Conservation (phyloP, 2,888 invertebrate species). For the Biston betularia region DNA sequence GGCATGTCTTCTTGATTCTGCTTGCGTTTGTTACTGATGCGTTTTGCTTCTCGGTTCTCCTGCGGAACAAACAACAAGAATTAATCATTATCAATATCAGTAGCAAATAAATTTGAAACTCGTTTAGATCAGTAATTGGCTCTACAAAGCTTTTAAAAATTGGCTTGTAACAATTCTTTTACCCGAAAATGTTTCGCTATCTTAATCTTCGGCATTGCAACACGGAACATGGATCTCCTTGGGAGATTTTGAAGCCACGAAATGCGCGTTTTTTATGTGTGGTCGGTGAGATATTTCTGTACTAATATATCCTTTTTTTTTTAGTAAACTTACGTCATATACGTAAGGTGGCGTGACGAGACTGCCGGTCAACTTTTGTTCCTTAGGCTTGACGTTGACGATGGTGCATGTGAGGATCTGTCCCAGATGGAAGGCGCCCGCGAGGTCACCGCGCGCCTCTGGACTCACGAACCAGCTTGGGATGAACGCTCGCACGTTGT, state of each 20-base stretch:
- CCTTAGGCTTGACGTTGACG: conserved; percentile 62
- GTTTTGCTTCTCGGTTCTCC: conserved; percentile 51
- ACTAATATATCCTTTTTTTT: background rate
- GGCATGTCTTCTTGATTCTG: conserved; percentile 42
- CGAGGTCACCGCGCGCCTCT: conserved; percentile 61
- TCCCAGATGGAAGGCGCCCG: conserved; percentile 84
- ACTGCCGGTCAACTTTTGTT: conserved; percentile 76
- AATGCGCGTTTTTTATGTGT: background rate
- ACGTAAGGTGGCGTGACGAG: conserved; percentile 67
- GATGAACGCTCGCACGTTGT: conserved; percentile 83
- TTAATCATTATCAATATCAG: background rate
- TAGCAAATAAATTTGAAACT: too few species aligned
- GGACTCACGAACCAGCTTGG: conserved; percentile 64
- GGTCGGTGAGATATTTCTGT: too few species aligned
- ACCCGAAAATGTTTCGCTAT: too few species aligned
- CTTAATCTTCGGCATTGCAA: too few species aligned
- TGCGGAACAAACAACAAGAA: conserved; percentile 39
- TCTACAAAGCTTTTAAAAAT: too few species aligned
- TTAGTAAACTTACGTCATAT: conserved; percentile 57
- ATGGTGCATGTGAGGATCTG: conserved; percentile 86
- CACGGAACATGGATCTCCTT: too few species aligned
- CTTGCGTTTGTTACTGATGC: conserved; percentile 53
- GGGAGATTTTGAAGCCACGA: too few species aligned
- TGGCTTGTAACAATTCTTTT: too few species aligned
- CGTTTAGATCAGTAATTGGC: too few species aligned